Percentiles rank a stretch among this genome's conserved stretches.
Conservation (phyloP, 1,140 invertebrate genomes). For the Condylostylus longicornis region DNA sequence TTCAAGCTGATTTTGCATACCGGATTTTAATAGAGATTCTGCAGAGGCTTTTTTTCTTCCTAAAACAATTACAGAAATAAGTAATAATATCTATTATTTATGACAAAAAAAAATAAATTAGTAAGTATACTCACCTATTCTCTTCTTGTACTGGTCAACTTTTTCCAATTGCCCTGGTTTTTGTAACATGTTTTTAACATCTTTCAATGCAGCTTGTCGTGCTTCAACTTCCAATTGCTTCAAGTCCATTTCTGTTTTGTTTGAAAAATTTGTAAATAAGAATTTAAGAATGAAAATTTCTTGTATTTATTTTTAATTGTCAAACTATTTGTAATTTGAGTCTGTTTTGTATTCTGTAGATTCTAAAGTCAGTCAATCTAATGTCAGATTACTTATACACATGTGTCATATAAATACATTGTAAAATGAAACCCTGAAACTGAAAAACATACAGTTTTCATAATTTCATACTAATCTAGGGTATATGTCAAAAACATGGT, state of each 20-base stretch:
- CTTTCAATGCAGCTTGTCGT: slow-evolving; percentile 67
- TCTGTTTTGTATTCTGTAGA: background rate
- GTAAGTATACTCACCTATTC: too few relatives aligned
- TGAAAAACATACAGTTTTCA: too few relatives aligned
- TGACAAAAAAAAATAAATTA: slow-evolving; percentile 1
- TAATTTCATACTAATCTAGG: too few relatives aligned
- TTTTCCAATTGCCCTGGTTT: slow-evolving; percentile 91
- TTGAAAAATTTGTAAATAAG: background rate
- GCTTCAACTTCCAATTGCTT: slow-evolving; percentile 71
- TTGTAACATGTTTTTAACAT: slow-evolving; percentile 88
- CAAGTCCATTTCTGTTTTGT: slow-evolving; percentile 46
- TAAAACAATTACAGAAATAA: slow-evolving; percentile 39
- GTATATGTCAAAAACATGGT: too few relatives aligned
- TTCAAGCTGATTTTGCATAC: slow-evolving; percentile 94
- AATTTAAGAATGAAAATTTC: background rate
- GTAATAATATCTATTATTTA: background rate
- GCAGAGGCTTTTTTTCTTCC: slow-evolving; percentile 81
- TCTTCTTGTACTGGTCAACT: slow-evolving; percentile 35
- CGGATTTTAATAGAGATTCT: slow-evolving; percentile 94
- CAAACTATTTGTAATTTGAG: background rate
- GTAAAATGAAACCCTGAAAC: too few relatives aligned
- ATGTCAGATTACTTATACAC: too few relatives aligned
- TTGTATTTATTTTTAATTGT: background rate
- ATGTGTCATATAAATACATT: too few relatives aligned
- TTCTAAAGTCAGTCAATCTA: background rate